phyloP scores from a whole-genome alignment of 2,888 invertebrate species.

The Ceramica pisi region DNA sequence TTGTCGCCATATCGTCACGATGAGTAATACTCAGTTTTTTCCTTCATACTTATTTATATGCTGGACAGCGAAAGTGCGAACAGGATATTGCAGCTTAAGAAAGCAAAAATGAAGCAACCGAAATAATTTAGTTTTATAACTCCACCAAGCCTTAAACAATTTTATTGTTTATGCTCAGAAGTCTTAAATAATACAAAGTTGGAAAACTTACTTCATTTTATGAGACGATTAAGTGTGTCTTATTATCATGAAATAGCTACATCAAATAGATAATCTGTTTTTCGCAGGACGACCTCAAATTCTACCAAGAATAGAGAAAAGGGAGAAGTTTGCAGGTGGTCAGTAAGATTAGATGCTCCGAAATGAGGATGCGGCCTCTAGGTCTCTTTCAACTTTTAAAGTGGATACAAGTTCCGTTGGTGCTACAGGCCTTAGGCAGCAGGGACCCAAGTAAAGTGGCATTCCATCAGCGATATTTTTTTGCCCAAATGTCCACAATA shows the following conservation, averaged over 20 bases:
- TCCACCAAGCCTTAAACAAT: not conserved
- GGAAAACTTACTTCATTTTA: not conserved
- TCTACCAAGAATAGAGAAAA: too few relatives aligned
- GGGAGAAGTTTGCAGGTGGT: too few relatives aligned
- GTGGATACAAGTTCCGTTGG: not conserved
- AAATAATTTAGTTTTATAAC: conserved; percentile 4
- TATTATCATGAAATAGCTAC: too few relatives aligned
- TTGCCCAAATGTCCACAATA: too few relatives aligned
- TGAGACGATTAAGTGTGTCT: too few relatives aligned
- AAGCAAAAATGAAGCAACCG: conserved; percentile 37
- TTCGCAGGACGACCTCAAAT: too few relatives aligned
- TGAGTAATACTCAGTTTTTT: conserved; percentile 48
- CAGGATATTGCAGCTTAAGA: conserved; percentile 42
- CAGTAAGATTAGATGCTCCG: too few relatives aligned
- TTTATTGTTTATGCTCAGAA: not conserved
- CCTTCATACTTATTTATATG: conserved; percentile 54
- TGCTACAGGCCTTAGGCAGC: not conserved
- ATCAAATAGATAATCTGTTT: too few relatives aligned
- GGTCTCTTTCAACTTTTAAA: not conserved
- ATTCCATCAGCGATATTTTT: not conserved
- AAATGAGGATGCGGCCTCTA: not conserved
- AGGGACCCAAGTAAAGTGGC: not conserved
- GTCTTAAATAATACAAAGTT: not conserved
- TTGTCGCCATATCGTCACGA: conserved; percentile 8
- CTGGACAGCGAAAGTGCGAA: conserved; percentile 52